Percentiles rank a stretch among this genome's conserved stretches.
Conservation (phyloP, 2,797 vertebrate species). For the Hephaestus fuliginosus region DNA sequence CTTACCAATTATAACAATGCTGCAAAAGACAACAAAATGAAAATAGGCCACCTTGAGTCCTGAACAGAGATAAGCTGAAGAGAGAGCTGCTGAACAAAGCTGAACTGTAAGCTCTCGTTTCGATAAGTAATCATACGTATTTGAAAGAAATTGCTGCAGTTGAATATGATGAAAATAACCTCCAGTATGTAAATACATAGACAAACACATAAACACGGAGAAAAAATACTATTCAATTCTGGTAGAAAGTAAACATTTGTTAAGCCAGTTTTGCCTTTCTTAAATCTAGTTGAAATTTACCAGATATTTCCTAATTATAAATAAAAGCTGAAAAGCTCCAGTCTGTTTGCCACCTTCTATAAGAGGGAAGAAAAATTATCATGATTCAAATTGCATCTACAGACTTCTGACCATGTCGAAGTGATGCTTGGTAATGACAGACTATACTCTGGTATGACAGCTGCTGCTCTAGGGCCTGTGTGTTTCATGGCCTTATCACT, state of each 20-base stretch:
- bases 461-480: slow-evolving; percentile 47
- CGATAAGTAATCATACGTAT: neutral
- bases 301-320: too few species aligned
- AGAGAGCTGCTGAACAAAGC: neutral
- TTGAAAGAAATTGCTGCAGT: neutral
- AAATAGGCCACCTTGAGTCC: neutral
- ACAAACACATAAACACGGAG: neutral
- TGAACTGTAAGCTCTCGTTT: neutral
- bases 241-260: neutral
- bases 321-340: neutral
- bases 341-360: slow-evolving; percentile 17
- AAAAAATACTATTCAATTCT: neutral
- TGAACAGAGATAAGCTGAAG: neutral
- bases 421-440: slow-evolving; percentile 65
- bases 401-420: slow-evolving; percentile 50
- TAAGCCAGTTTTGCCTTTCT: neutral
- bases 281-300: neutral
- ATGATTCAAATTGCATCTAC: slow-evolving; percentile 53
- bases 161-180: neutral
- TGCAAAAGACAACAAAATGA: too few species aligned
- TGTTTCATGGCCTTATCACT: slow-evolving; percentile 34
- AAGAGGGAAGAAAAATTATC: slow-evolving; percentile 1
- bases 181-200: neutral
- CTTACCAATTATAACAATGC: too few species aligned
- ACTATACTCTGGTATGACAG: slow-evolving; percentile 47